Evolutionary conservation across 2,888 invertebrate species (phyloP).

Genomic region (Mythimna impura): DNA sequence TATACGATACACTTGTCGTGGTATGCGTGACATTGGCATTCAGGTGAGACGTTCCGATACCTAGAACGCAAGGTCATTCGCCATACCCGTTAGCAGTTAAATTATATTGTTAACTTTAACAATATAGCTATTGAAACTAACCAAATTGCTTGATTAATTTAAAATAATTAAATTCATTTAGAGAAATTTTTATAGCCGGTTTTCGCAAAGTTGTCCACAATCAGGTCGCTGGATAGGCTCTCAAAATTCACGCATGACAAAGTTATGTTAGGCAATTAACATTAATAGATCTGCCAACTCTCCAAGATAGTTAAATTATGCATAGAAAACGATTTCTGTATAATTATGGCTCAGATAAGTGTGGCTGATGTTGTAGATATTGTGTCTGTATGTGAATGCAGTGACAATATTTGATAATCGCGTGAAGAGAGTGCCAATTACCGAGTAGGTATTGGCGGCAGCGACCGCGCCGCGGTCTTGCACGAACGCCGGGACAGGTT

Average conservation of each 20-base stretch:
- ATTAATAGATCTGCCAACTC: constrained; percentile 15
- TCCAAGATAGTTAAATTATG: constrained; percentile 31
- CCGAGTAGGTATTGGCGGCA: constrained; percentile 65
- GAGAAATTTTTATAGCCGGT: constrained; percentile 36
- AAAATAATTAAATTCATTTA: constrained; percentile 18
- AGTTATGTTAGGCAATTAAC: constrained; percentile 16
- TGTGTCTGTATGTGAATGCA: constrained; percentile 25
- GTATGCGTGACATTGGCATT: constrained; percentile 83
- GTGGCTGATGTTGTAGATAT: constrained; percentile 44
- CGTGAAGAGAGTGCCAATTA: constrained; percentile 68
- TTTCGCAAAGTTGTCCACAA: constrained; percentile 15
- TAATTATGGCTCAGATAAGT: constrained; percentile 24
- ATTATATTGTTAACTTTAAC: constrained; percentile 66
- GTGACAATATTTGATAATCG: constrained; percentile 58
- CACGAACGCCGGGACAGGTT: constrained; percentile 71
- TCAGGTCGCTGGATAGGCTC: neutral
- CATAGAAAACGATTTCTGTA: neutral
- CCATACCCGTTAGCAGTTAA: constrained; percentile 75
- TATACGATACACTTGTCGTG: constrained; percentile 67
- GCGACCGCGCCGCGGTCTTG: constrained; percentile 33
- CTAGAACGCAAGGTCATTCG: constrained; percentile 81
- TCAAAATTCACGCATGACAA: constrained; percentile 24
- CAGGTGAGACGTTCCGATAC: constrained; percentile 82
- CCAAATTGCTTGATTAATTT: constrained; percentile 33
- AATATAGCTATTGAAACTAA: constrained; percentile 33